Evolutionary conservation across 2,797 vertebrate genomes (phyloP), one percentile per base, ranked within the genome.

Genomic region (Megaceryle alcyon): DNA sequence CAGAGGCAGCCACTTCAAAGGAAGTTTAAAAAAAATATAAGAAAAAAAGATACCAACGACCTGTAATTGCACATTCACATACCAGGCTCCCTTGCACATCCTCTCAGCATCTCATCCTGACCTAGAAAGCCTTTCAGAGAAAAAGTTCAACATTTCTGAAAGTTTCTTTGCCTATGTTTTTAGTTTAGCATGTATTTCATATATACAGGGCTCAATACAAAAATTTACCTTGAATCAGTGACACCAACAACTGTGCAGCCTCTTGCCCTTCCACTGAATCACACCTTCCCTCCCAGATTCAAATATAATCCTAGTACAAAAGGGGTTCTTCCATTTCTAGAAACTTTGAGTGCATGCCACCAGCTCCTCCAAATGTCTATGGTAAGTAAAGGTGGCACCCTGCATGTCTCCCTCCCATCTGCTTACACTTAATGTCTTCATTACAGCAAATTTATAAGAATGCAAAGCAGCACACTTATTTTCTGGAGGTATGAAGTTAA

Each of bases 71-170:
- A 54, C 14, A 20, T 18, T n/a, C 43, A 48, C 29, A 44, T 12
- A 35, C 21, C 56, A 20, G 9, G 43, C 9, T 82, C 35, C 18
- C 28, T 68, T 0, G 0, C 28, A 46, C 25, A 10, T 10, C 6
- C 33, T 31, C 37, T 44, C 7, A 75, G 28, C 54, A 64, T 8
- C 9, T 14, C 31, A 41, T 14, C 28, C n/a, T 43, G 7, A 60
- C 18, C 37, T 39, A 57, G 44, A 70, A 92, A 72, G 33, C 9
- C 63, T 72, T 63, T 17, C 51, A 77, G 19, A 41, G 31, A 35
- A 79, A 70, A 78, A 69, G 17, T 15, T 76, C 31, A 25, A 43
- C 19, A 44, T 13, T 44, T 46, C 65, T 66, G 9, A 35, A 71
- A 20, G 8, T 25, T 61, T 82, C 54, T 54, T 63, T 61, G 51